Evolutionary conservation across 2,797 vertebrate species (phyloP).

Genomic region (Hydrocynus forskahlii): DNA sequence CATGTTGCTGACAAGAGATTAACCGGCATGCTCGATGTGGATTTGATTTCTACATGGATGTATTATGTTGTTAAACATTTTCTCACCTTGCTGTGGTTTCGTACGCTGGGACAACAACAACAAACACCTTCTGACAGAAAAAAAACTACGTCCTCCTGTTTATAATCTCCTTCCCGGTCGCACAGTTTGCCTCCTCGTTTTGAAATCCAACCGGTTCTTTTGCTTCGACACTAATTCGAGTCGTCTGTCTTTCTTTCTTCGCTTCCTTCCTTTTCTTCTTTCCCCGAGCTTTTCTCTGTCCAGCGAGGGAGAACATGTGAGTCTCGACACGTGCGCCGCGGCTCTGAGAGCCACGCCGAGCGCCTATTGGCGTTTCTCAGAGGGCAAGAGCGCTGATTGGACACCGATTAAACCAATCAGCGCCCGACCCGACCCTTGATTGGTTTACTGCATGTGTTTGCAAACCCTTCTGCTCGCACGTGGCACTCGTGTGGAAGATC

Average conservation of each 20-base stretch:
- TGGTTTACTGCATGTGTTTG: conserved; percentile 52
- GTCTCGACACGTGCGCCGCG: conserved; percentile 71
- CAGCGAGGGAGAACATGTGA: conserved; percentile 58
- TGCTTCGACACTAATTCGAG: neutral
- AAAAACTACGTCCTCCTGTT: no score
- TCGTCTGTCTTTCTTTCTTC: neutral
- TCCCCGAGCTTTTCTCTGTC: conserved; percentile 26
- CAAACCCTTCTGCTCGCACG: conserved; percentile 57
- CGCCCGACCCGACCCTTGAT: conserved; percentile 28
- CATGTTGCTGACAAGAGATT: no score
- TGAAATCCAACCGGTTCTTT: neutral
- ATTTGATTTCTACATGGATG: no score
- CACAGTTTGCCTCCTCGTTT: neutral
- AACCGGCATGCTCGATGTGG: no score
- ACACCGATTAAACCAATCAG: conserved; percentile 56
- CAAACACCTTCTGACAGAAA: no score
- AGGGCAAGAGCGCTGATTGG: conserved; percentile 45
- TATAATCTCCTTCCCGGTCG: neutral
- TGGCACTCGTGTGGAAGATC: conserved; percentile 69
- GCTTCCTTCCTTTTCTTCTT: neutral
- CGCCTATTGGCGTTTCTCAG: conserved; percentile 57
- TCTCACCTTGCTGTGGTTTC: neutral
- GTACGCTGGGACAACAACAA: no score
- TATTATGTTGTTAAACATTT: neutral
- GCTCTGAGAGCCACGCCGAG: conserved; percentile 24